Evolutionary conservation across 2,113 vertebrate genomes (phyloP), one percentile per base, ranked within the genome.

Genomic region (Narcine bancroftii): DNA sequence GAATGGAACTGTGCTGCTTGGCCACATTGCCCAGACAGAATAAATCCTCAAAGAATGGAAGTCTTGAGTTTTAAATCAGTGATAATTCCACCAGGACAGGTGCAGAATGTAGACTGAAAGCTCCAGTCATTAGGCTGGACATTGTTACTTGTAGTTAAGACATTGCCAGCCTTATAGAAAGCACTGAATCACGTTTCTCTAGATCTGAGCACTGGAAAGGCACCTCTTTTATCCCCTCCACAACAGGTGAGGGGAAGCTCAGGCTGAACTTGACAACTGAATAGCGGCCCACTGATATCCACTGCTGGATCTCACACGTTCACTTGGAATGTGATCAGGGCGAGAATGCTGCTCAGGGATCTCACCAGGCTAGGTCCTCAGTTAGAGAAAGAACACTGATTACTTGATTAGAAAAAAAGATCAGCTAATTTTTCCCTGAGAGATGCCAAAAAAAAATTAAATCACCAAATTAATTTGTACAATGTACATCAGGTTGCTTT

Each of bases 401-500:
- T 45, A 45, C 26, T 53, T 50, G 77, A 81, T 81, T 81, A 81
- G n/a, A 56, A 85, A 17, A 15, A 60, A n/a, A n/a, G 33, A 50
- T 85, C 53, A 56, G 53, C 81, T 85, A 85, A 85, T 85, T 85
- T n/a, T 85, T 6, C 29, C 33, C 50, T 85, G 81, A 85, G 29
- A 85, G n/a, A 1, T 33, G 36, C 56, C 81, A 50, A 85, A 56
- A 85, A 75, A 85, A 85, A 56, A 56, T n/a, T 36, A 60, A 85
- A 85, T 60, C 53, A 10, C 33, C 19, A 56, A 85, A 85, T 85
- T 60, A 85, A 85, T 85, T 85, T 85, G 29, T 29, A 85, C 81
- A 7, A 56, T 56, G 33, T 60, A 0, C 81, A 36, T 56, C 50
- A 60, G 81, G 3, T 36, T 17, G 81, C 81, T 19, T 85, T 85